Evolutionary conservation across 92 coral and sea anemone genomes (phyloP).

Genomic region (Porites cylindrica): DNA sequence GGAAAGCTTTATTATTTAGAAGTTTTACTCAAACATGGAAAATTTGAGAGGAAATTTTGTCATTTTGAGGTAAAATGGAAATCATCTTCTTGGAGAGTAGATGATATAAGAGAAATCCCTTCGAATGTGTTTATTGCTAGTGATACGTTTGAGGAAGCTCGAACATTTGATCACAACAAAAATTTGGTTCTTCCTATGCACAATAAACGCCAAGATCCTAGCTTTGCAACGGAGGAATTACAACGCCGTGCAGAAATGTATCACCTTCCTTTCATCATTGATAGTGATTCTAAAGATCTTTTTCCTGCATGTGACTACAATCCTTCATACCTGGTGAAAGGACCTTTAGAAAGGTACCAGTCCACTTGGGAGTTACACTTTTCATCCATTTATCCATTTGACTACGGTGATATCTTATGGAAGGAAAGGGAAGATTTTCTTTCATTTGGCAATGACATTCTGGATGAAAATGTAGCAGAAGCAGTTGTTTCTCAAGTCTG

Average conservation of each 20-base stretch:
- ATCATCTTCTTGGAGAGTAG: slow-evolving; percentile 6
- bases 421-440: slow-evolving; percentile 40
- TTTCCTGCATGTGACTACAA: slow-evolving; percentile 70
- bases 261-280: slow-evolving; percentile 68
- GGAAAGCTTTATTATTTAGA: slow-evolving; percentile 76
- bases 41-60: not conserved
- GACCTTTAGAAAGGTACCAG: slow-evolving; percentile 49
- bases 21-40: slow-evolving; percentile 78
- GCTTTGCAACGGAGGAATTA: slow-evolving; percentile 9
- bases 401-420: slow-evolving; percentile 37
- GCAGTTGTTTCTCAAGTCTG: slow-evolving; percentile 55
- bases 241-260: slow-evolving; percentile 60
- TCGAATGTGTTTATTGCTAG: slow-evolving; percentile 14
- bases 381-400: slow-evolving; percentile 78
- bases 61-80: slow-evolving; percentile 71
- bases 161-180: not conserved
- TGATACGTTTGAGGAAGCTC: slow-evolving; percentile 41
- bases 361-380: slow-evolving; percentile 83
- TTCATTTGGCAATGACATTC: slow-evolving; percentile 85
- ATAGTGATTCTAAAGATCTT: slow-evolving; percentile 46
- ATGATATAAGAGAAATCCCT: slow-evolving; percentile 46
- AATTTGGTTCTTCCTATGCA: slow-evolving; percentile 52
- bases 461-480: slow-evolving; percentile 60
- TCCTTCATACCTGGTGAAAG: slow-evolving; percentile 60
- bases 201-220: slow-evolving; percentile 30